Base-by-base conservation (phyloP, 2,797 vertebrate species). In the Gallinago nigripennis region DNA sequence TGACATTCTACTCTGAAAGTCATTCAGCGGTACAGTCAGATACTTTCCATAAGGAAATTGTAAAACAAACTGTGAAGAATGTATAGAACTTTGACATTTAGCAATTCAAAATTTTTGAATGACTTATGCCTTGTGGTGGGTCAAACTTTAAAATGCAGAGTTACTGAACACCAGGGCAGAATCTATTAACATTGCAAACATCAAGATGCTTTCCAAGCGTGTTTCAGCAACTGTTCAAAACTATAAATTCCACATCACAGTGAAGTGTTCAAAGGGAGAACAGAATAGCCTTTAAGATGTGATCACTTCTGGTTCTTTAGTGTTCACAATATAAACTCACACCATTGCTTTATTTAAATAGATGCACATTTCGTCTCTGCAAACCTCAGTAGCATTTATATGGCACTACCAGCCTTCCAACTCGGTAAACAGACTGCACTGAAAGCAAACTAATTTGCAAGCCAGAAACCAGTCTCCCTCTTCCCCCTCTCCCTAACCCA, bases 61-160 rank as follows among this genome's bases (percentile, higher is more conserved):
- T 7, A 45, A 4, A 33, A 7, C 1, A 81, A 81, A 41, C 51
- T 48, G 64, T 48, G 43, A 75, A 78, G 53, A 71, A 77, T 0
- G 12, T 50, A 43, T 37, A 86, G 61, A 93, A 91, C 65, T 82
- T 48, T 82, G 51, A 73, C 88, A 68, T 63, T 86, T 75, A 57
- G 28, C 2, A 2, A 24, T 11, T 75, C 28, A 70, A 54, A 77
- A 88, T 39, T 66, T 60, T 65, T 50, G 56, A 86, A 58, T 43
- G 37, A 70, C 57, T 80, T 21, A 41, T 37, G 54, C 54, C 35
- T 1, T 18, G 31, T 7, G 8, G 45, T 70, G 76, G 87, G 89
- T 88, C 92, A 76, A 6, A 31, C 75, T 95, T 93, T 50, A 86
- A 90, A 88, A 94, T 48, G 31, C 84, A 63, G 64, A 82, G 79